Evolutionary conservation across 2,113 vertebrate species (phyloP).

Genomic region (Muntiacus reevesi): DNA sequence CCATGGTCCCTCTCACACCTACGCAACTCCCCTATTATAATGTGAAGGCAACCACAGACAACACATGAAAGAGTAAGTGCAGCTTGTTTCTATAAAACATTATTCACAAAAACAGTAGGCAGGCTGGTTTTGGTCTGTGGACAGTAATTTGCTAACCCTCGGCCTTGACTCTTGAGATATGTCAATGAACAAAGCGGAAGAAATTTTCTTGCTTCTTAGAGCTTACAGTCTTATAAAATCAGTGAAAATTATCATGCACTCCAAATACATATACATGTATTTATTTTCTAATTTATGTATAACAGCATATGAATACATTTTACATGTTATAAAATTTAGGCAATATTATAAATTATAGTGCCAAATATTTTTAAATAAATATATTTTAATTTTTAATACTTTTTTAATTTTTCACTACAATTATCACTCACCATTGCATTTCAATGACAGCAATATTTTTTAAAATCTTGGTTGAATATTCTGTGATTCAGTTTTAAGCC

Average conservation of each 20-base stretch:
- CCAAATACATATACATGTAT: neutral
- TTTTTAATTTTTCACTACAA: constrained; percentile 10
- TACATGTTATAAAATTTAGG: neutral
- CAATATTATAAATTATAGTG: neutral
- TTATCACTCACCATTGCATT: neutral
- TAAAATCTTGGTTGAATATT: neutral
- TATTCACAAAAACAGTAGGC: neutral
- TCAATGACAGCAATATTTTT: neutral
- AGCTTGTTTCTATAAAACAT: neutral
- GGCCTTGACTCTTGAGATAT: neutral
- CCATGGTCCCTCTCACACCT: neutral
- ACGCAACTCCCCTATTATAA: neutral
- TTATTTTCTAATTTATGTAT: constrained; percentile 1
- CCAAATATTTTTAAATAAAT: neutral
- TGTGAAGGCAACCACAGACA: neutral
- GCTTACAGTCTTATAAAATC: neutral
- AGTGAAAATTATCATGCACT: neutral
- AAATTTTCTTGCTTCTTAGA: neutral
- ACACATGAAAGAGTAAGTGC: neutral
- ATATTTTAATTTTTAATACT: neutral
- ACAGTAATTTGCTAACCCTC: neutral
- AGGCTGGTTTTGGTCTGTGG: neutral
- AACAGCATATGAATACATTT: neutral
- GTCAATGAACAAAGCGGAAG: neutral
- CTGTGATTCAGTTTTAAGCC: neutral